A percentile compares a stretch with the other conserved stretches of the same genome.
Conservation (phyloP, 2,113 vertebrate genomes). For the Brachyhypopomus gauderio region DNA sequence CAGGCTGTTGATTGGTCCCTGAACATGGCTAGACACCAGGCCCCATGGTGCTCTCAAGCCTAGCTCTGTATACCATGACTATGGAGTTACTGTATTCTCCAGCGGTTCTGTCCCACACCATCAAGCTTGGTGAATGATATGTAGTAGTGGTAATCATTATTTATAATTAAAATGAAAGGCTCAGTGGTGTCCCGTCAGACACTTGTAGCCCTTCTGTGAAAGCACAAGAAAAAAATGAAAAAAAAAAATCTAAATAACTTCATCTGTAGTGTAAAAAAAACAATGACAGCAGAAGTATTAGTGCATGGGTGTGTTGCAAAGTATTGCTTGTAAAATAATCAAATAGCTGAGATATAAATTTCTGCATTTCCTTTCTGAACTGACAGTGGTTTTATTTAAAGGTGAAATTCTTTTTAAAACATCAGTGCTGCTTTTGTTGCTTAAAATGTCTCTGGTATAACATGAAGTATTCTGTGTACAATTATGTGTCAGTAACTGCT, state of each 20-base stretch:
- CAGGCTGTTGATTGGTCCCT: not conserved
- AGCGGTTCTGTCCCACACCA: not conserved
- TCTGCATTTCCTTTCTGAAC: not conserved
- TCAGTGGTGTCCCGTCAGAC: no score
- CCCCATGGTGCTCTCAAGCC: not conserved
- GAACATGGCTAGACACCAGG: not conserved
- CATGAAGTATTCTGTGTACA: not conserved
- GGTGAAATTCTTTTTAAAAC: not conserved
- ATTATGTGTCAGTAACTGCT: not conserved
- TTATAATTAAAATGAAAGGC: no score
- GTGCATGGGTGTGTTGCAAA: not conserved
- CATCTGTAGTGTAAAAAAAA: no score
- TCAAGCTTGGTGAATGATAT: not conserved
- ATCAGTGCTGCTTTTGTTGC: not conserved
- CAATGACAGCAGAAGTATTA: not conserved
- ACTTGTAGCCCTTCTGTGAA: no score
- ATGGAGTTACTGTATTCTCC: not conserved
- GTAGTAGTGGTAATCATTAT: no score
- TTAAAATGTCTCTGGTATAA: constrained; percentile 11
- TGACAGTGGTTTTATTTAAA: not conserved
- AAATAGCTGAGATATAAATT: not conserved
- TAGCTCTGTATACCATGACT: not conserved
- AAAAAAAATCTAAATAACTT: no score
- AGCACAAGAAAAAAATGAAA: no score
- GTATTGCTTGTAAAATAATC: not conserved